Percentiles rank a stretch among this genome's conserved stretches.
Evolutionary conservation across 2,888 invertebrate species (phyloP).

Genomic region (Tromatobia lineatoria): DNA sequence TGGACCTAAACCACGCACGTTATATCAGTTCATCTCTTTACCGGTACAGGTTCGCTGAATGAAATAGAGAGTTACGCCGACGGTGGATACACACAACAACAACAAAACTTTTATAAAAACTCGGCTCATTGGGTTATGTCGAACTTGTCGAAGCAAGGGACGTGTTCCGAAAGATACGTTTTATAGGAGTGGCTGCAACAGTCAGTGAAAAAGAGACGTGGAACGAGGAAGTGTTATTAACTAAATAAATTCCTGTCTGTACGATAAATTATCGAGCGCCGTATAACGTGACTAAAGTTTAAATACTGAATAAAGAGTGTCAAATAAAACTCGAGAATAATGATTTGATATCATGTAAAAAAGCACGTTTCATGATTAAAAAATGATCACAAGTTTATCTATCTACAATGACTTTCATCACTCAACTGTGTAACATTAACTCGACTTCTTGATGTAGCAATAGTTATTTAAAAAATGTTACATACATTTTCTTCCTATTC

Average conservation of each 20-base stretch:
- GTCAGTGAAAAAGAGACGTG: not conserved
- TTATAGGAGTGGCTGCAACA: not conserved
- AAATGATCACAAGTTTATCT: too few relatives aligned
- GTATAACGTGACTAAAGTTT: not conserved
- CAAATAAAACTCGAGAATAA: not conserved
- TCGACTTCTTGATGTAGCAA: too few relatives aligned
- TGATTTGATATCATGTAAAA: not conserved
- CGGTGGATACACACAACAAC: not conserved
- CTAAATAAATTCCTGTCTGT: constrained; percentile 10
- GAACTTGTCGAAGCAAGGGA: constrained; percentile 3
- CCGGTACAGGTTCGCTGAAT: not conserved
- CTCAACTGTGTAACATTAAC: too few relatives aligned
- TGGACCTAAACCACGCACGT: not conserved
- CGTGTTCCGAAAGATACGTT: not conserved
- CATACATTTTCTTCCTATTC: too few relatives aligned
- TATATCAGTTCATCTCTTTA: not conserved
- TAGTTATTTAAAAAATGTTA: too few relatives aligned
- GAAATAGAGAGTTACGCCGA: not conserved
- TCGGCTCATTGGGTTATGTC: not conserved
- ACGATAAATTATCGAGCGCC: constrained; percentile 3
- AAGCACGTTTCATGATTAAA: not conserved
- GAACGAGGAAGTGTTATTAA: constrained; percentile 10
- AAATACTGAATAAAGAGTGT: not conserved
- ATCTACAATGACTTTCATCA: too few relatives aligned
- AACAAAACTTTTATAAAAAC: constrained; percentile 2